A percentile compares a stretch with the other conserved stretches of the same genome.
These are phyloP conservation scores for Scelioninae gen. 1 DNA, from an alignment of 2,888 invertebrate species.

Conservation along the genomic window DNA sequence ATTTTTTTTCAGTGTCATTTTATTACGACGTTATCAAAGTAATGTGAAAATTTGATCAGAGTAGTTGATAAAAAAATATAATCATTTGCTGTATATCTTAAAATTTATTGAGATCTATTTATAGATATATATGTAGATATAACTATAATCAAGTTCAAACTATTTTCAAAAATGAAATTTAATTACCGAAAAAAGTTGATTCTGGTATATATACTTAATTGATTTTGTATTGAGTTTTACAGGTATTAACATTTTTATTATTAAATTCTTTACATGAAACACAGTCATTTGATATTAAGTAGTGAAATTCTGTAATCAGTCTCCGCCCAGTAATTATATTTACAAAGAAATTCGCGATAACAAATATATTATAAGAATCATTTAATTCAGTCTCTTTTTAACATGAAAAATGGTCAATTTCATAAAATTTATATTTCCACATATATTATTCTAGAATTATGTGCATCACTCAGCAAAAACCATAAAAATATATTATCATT, in stretches of 20 bases:
- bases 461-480: too few relatives aligned
- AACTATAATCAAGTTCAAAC: background rate
- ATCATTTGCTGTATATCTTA: background rate
- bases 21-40: background rate
- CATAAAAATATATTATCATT: too few relatives aligned
- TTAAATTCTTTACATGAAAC: background rate
- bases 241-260: background rate
- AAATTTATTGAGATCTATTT: background rate
- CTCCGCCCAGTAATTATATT: background rate
- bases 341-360: background rate
- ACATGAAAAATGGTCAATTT: constrained; percentile 7
- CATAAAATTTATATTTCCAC: too few relatives aligned
- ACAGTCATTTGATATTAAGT: background rate
- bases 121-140: background rate
- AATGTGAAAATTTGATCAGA: constrained; percentile 2
- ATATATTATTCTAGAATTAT: too few relatives aligned
- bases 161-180: background rate
- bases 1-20: background rate
- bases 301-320: constrained; percentile 15
- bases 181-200: constrained; percentile 5
- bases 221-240: background rate
- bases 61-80: constrained; percentile 3
- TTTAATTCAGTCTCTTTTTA: constrained; percentile 8
- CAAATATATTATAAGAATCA: background rate
- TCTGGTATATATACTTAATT: constrained; percentile 1